Evolutionary conservation across 2,888 invertebrate genomes (phyloP).

Genomic region (Hirtodrosophila trivittata): DNA sequence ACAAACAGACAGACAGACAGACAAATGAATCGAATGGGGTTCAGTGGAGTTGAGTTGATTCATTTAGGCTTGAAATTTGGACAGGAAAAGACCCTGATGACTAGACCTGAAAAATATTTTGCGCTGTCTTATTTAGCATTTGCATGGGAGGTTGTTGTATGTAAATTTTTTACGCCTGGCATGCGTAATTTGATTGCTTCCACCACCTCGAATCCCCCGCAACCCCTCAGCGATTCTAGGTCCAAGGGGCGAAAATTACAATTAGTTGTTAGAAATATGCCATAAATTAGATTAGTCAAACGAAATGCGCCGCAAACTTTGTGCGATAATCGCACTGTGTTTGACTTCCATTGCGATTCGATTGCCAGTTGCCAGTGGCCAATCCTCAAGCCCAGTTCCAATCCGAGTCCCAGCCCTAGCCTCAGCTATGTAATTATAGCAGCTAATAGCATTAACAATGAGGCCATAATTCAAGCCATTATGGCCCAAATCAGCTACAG

Average conservation of each 20-base stretch:
- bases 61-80: constrained; percentile 34
- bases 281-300: constrained; percentile 75
- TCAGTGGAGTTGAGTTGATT: constrained; percentile 34
- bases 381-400: constrained; percentile 7
- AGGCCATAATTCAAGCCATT: constrained; percentile 72
- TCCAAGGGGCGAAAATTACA: constrained; percentile 65
- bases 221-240: neutral
- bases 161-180: constrained; percentile 65
- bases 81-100: constrained; percentile 53
- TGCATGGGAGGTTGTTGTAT: constrained; percentile 44
- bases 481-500: constrained; percentile 58
- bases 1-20: constrained; percentile 29
- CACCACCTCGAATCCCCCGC: constrained; percentile 1
- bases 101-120: constrained; percentile 42
- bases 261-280: constrained; percentile 74
- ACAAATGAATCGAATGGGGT: neutral
- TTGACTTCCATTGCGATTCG: constrained; percentile 37
- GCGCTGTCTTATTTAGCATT: constrained; percentile 46
- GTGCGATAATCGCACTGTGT: too few species aligned
- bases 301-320: constrained; percentile 57
- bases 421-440: constrained; percentile 28
- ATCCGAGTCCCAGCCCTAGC: neutral
- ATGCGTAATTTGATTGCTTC: constrained; percentile 70
- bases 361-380: too few species aligned
- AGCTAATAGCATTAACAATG: constrained; percentile 62